phyloP scores from a whole-genome alignment of 2,113 vertebrate species.

The Scalopus aquaticus region DNA sequence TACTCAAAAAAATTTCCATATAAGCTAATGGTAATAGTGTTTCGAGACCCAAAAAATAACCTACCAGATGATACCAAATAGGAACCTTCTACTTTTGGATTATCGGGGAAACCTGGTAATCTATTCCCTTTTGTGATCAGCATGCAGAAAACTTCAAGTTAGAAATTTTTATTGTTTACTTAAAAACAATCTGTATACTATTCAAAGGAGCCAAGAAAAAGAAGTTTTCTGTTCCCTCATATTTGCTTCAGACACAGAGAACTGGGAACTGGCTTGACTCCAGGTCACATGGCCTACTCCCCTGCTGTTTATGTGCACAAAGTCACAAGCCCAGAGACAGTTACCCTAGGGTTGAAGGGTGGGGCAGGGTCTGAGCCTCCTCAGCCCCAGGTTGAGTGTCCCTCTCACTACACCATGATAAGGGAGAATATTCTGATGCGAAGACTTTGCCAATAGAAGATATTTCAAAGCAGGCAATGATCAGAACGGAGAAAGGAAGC shows the following conservation, averaged over 20 bases:
- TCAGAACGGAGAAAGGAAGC: neutral
- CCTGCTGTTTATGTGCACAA: neutral
- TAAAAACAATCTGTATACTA: neutral
- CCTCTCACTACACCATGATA: neutral
- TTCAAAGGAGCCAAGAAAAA: constrained; percentile 17
- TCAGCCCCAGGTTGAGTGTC: no score
- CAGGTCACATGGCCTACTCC: neutral
- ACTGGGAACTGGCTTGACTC: neutral
- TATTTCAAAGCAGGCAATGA: neutral
- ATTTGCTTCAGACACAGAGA: neutral
- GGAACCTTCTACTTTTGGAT: neutral
- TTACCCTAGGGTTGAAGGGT: neutral
- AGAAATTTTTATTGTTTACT: neutral
- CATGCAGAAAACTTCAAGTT: neutral
- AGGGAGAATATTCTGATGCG: neutral
- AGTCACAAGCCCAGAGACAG: neutral
- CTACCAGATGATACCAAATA: neutral
- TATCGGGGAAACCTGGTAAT: neutral
- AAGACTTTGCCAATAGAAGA: neutral
- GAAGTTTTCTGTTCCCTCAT: fast-evolving
- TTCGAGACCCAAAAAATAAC: neutral
- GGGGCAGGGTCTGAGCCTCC: neutral
- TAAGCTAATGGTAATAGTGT: neutral
- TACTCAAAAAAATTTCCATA: neutral
- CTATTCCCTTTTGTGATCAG: neutral